Percentiles rank a stretch among this genome's conserved stretches.
Evolutionary conservation across 2,888 invertebrate genomes (phyloP).

Genomic region (Drosophila pullipes): DNA sequence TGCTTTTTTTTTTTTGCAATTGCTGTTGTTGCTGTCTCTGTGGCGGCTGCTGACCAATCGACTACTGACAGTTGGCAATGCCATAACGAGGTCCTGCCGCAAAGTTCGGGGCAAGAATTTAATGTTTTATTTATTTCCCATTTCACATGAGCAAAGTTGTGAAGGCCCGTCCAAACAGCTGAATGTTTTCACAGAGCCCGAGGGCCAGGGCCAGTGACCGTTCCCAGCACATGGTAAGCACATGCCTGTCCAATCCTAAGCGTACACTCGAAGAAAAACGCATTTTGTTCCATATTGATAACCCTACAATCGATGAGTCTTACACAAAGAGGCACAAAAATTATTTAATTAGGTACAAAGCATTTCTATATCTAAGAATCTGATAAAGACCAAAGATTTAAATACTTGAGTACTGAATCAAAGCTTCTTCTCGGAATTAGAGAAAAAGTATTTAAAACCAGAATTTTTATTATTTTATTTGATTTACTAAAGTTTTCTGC

Average conservation of each 20-base stretch:
- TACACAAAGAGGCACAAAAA: background rate
- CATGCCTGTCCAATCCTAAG: background rate
- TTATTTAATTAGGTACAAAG: background rate
- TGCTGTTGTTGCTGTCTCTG: constrained; percentile 13
- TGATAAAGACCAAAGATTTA: background rate
- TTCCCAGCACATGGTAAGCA: background rate
- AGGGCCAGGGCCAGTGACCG: background rate
- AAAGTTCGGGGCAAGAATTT: background rate
- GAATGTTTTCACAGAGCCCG: constrained; percentile 28
- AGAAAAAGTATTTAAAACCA: background rate
- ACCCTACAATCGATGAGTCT: background rate
- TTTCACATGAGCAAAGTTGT: constrained; percentile 1
- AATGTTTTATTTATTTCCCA: constrained; percentile 36
- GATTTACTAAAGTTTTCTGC: background rate
- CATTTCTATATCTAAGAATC: background rate
- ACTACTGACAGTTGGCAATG: constrained; percentile 6
- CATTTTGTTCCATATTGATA: background rate
- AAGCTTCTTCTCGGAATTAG: background rate
- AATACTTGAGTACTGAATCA: background rate
- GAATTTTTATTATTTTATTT: background rate
- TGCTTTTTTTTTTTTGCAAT: background rate
- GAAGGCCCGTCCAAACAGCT: constrained; percentile 36
- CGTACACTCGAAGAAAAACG: background rate
- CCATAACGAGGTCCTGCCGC: background rate
- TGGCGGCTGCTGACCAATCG: background rate